Evolutionary conservation across 2,888 invertebrate genomes (phyloP).

Genomic region (Plebejus anna): DNA sequence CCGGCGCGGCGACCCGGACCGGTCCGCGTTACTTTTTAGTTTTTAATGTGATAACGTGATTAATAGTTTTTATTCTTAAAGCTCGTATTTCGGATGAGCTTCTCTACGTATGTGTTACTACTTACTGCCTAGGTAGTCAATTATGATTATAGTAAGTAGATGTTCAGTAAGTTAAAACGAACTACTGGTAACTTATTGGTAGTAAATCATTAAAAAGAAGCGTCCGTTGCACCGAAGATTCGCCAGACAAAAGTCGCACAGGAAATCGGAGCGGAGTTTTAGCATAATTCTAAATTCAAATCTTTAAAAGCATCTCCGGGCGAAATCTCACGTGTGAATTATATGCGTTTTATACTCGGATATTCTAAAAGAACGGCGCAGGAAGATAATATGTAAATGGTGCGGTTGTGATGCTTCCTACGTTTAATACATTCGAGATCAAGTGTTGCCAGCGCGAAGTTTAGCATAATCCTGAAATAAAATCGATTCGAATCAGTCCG

Average conservation of each 20-base stretch:
- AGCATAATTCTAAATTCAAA: constrained; percentile 11
- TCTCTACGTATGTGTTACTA: not conserved
- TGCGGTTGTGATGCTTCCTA: constrained; percentile 9
- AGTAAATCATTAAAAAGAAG: not conserved
- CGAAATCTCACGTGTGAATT: constrained; percentile 7
- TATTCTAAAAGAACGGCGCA: constrained; percentile 14
- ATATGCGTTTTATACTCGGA: constrained; percentile 9
- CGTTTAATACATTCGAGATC: constrained; percentile 29
- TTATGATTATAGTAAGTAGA: not conserved
- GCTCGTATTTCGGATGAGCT: constrained; percentile 43
- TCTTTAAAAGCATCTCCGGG: not conserved
- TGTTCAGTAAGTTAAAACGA: not conserved
- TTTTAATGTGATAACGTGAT: constrained; percentile 62
- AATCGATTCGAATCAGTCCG: constrained; percentile 63
- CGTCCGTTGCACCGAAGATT: not conserved
- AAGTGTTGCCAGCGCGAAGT: constrained; percentile 29
- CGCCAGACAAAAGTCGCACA: not conserved
- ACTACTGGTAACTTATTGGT: no score
- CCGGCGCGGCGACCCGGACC: constrained; percentile 41
- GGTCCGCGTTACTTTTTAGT: constrained; percentile 59
- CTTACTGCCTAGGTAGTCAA: not conserved
- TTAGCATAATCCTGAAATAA: constrained; percentile 44
- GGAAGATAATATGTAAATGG: constrained; percentile 20
- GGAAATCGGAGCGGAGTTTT: constrained; percentile 3
- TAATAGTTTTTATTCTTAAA: constrained; percentile 64